Conservation (phyloP, 2,113 vertebrate genomes). For the Apteryx mantelli region DNA sequence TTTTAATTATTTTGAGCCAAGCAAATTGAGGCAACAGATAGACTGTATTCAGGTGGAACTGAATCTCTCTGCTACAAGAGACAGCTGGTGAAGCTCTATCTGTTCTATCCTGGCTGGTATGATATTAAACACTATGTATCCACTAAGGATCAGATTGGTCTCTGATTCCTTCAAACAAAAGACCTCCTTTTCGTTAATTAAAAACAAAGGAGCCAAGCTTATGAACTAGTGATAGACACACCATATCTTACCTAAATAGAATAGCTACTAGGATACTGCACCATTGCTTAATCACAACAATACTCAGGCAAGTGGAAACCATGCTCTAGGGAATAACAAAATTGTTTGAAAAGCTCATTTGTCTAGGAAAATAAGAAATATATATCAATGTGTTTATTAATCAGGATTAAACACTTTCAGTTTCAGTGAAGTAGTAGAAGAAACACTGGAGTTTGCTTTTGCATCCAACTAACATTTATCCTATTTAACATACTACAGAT, state of each 20-base stretch:
- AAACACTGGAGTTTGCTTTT: neutral
- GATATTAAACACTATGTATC: neutral
- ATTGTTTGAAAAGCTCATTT: neutral
- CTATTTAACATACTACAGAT: neutral
- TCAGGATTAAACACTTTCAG: neutral
- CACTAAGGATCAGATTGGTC: neutral
- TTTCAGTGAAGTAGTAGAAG: neutral
- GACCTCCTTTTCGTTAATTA: neutral
- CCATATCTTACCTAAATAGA: neutral
- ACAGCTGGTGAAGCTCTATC: neutral
- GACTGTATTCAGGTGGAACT: neutral
- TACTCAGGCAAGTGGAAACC: neutral
- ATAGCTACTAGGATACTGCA: neutral
- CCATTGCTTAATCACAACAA: constrained; percentile 5
- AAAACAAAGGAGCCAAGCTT: neutral
- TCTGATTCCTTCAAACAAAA: neutral
- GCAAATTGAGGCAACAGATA: neutral
- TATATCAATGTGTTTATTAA: constrained; percentile 20
- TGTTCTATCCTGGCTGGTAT: neutral
- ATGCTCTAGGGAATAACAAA: neutral
- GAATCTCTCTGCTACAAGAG: neutral
- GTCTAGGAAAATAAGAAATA: neutral
- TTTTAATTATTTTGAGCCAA: neutral
- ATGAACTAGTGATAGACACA: neutral
- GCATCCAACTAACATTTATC: neutral